Conservation (phyloP, 2,888 invertebrate species). For the Celastrina argiolus region DNA sequence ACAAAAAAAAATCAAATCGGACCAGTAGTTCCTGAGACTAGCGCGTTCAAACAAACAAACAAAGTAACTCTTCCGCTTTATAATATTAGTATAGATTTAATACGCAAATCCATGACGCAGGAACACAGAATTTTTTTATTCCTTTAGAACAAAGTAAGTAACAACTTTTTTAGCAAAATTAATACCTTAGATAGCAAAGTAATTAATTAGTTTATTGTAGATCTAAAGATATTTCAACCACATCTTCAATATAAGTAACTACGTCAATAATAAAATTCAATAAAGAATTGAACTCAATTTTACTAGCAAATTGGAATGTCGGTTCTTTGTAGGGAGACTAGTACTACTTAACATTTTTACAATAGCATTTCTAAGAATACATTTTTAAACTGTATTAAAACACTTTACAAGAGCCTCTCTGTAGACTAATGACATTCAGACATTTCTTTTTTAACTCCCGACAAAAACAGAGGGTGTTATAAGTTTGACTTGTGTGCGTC, state of each 20-base stretch:
- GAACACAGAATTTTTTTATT: too few relatives aligned
- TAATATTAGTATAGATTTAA: too few relatives aligned
- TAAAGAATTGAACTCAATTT: neutral
- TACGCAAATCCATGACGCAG: too few relatives aligned
- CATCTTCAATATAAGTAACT: neutral
- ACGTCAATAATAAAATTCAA: neutral
- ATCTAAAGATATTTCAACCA: constrained; percentile 6
- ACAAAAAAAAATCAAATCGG: too few relatives aligned
- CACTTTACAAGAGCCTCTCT: neutral
- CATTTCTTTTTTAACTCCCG: too few relatives aligned
- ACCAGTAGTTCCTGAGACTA: too few relatives aligned
- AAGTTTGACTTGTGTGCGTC: too few relatives aligned
- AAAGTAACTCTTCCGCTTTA: too few relatives aligned
- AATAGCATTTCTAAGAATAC: neutral
- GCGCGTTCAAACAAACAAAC: too few relatives aligned
- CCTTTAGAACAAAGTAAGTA: neutral
- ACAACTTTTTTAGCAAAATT: neutral
- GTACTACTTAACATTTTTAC: constrained; percentile 1
- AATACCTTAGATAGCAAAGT: neutral
- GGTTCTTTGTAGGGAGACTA: neutral
- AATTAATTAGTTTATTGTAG: neutral
- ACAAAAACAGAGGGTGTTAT: too few relatives aligned
- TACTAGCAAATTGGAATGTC: neutral
- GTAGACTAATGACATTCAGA: neutral
- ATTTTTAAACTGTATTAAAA: neutral